Evolutionary conservation across 1,140 invertebrate species (phyloP).

Genomic region (Ctenoplectra terminalis): DNA sequence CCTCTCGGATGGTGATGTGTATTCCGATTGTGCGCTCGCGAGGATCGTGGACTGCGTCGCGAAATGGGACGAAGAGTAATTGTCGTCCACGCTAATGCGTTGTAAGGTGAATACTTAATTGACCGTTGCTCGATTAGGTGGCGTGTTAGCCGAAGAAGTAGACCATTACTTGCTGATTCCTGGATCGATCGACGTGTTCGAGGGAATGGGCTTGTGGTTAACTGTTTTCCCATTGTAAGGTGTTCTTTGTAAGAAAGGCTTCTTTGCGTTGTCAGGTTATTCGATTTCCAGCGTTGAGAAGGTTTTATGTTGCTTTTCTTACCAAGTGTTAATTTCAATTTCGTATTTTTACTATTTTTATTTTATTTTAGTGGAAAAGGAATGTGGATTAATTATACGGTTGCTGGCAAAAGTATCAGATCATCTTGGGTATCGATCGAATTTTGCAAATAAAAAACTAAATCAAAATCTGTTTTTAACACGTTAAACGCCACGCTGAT

Average conservation of each 20-base stretch:
- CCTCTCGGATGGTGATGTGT: neutral
- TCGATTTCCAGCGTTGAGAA: neutral
- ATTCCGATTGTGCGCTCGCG: constrained; percentile 25
- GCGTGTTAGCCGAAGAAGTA: constrained; percentile 6
- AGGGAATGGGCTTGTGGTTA: neutral
- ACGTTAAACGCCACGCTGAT: too few relatives aligned
- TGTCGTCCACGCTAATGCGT: constrained; percentile 19
- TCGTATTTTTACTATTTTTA: too few relatives aligned
- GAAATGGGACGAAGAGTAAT: constrained; percentile 24
- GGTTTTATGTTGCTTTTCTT: too few relatives aligned
- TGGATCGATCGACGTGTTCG: neutral
- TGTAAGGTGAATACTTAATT: constrained; percentile 17
- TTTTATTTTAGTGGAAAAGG: too few relatives aligned
- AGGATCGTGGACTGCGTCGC: constrained; percentile 16
- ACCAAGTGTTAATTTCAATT: too few relatives aligned
- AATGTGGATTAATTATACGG: too few relatives aligned
- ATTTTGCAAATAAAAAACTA: too few relatives aligned
- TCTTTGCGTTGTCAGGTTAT: neutral
- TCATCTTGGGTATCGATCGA: too few relatives aligned
- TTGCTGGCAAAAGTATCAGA: too few relatives aligned
- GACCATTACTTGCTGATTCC: neutral
- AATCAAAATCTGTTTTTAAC: too few relatives aligned
- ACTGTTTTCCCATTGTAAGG: neutral
- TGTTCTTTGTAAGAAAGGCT: neutral
- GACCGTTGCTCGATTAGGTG: constrained; percentile 3